Evolutionary conservation across 2,113 vertebrate species (phyloP).

Genomic region (Mystacornis crossleyi): DNA sequence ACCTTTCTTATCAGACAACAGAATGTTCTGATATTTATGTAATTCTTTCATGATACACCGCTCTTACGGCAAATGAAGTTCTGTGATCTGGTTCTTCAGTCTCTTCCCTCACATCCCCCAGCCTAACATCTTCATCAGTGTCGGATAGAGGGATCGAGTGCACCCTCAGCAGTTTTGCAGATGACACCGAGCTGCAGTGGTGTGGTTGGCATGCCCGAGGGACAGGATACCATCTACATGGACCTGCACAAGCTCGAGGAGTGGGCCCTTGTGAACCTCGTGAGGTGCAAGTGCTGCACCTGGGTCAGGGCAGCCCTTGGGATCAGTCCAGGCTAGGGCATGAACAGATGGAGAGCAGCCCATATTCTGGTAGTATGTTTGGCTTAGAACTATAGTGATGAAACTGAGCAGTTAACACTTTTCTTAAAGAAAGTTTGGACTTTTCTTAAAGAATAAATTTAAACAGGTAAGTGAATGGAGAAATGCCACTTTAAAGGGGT

Average conservation of each 20-base stretch:
- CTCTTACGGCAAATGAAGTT: neutral
- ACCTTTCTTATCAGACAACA: neutral
- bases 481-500: neutral
- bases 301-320: neutral
- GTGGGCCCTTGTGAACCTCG: neutral
- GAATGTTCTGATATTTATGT: neutral
- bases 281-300: neutral
- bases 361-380: neutral
- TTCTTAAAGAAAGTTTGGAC: neutral
- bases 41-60: neutral
- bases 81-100: neutral
- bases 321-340: neutral
- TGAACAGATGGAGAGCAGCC: neutral
- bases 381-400: neutral
- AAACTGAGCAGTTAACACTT: neutral
- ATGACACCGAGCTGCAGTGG: neutral
- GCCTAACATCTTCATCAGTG: neutral
- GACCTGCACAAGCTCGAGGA: accelerated
- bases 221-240: neutral
- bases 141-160: accelerated
- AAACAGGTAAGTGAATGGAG: neutral
- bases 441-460: neutral
- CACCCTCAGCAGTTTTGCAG: neutral
- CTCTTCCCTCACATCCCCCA: neutral
- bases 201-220: accelerated